Evolutionary conservation across 2,797 vertebrate genomes (phyloP).

Genomic region (Pitangus sulphuratus): DNA sequence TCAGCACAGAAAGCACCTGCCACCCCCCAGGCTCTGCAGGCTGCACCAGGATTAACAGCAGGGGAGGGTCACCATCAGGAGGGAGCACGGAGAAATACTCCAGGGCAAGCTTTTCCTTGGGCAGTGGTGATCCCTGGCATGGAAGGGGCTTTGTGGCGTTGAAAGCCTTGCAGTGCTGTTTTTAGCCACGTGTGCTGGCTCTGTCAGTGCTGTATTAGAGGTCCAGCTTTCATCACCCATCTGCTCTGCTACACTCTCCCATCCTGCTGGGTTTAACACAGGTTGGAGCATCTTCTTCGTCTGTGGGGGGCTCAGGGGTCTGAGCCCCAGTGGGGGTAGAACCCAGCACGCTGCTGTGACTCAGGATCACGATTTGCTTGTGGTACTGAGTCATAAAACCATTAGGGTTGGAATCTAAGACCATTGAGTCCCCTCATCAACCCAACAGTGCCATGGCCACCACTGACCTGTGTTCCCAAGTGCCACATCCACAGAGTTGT

Average conservation of each 20-base stretch:
- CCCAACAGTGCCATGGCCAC: background rate
- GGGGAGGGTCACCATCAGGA: background rate
- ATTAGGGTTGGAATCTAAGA: background rate
- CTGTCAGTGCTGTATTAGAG: background rate
- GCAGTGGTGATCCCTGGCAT: background rate
- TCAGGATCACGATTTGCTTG: background rate
- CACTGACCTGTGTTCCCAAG: background rate
- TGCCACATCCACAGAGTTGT: background rate
- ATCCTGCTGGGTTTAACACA: background rate
- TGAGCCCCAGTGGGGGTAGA: background rate
- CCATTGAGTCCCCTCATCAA: background rate
- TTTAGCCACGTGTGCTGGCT: background rate
- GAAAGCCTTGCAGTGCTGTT: background rate
- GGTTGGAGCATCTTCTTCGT: fast-evolving
- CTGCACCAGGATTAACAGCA: background rate
- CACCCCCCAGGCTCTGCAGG: background rate
- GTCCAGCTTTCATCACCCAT: background rate
- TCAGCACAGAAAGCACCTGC: background rate
- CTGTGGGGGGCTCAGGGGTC: background rate
- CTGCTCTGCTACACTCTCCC: background rate
- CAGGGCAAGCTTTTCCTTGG: fast-evolving
- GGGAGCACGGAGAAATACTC: fast-evolving
- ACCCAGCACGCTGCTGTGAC: fast-evolving
- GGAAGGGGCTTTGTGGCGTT: background rate
- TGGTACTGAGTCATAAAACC: background rate